Conservation (phyloP, 1,140 invertebrate genomes). For the Drosophila equinoxialis region DNA sequence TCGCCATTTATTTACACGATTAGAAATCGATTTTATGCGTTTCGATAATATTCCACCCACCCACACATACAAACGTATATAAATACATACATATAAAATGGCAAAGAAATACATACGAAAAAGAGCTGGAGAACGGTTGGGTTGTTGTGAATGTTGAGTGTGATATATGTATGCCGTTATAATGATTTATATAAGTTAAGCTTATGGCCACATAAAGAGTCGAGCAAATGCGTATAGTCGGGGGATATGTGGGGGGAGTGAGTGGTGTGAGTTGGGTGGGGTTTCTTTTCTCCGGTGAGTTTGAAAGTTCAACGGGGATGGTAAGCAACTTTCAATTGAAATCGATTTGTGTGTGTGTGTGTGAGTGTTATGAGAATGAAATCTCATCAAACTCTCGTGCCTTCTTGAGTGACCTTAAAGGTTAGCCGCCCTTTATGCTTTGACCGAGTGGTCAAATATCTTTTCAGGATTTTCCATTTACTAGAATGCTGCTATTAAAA, state of each 20-base stretch:
- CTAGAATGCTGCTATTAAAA: too few species aligned
- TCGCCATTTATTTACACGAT: slow-evolving; percentile 80
- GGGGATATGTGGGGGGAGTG: background rate
- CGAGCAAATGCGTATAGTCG: slow-evolving; percentile 24
- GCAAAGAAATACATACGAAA: background rate
- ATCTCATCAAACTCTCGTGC: background rate
- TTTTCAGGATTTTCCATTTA: too few species aligned
- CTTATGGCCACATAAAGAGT: slow-evolving; percentile 46
- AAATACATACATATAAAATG: slow-evolving; percentile 22
- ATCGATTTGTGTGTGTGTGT: slow-evolving; percentile 41
- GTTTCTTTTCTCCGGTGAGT: background rate
- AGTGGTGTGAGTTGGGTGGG: slow-evolving; percentile 8
- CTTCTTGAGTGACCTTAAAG: background rate
- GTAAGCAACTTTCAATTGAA: slow-evolving; percentile 39
- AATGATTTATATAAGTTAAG: slow-evolving; percentile 79
- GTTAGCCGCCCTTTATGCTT: background rate
- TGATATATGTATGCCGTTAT: slow-evolving; percentile 61
- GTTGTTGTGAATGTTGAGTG: slow-evolving; percentile 19
- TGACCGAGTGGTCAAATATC: background rate
- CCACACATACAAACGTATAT: slow-evolving; percentile 17
- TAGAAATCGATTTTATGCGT: slow-evolving; percentile 80
- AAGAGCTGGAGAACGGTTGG: background rate
- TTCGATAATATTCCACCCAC: slow-evolving; percentile 63
- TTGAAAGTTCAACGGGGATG: slow-evolving; percentile 8
- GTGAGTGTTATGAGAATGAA: background rate